Evolutionary conservation across 2,113 vertebrate species (phyloP).

Genomic region (Tonatia bakeri): DNA sequence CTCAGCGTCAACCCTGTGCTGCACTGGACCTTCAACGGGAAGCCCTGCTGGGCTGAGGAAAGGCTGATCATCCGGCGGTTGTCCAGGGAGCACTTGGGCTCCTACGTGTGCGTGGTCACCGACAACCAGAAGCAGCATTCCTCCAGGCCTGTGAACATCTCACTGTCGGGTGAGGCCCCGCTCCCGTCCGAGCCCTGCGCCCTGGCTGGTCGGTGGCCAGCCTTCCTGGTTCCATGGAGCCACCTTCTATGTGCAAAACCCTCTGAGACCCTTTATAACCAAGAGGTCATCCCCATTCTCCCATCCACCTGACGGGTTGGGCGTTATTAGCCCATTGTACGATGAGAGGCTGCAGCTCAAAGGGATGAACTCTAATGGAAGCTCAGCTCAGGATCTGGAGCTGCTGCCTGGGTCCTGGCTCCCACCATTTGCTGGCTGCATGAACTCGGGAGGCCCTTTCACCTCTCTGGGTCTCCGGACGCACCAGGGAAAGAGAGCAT

Average conservation of each 20-base stretch:
- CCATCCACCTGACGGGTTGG: neutral
- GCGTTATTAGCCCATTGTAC: neutral
- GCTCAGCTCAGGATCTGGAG: neutral
- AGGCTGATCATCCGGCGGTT: neutral
- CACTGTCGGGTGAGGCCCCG: neutral
- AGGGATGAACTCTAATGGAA: neutral
- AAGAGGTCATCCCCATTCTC: neutral
- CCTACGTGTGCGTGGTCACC: neutral
- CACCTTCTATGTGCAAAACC: no score
- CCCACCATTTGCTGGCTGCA: neutral
- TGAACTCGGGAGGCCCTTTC: neutral
- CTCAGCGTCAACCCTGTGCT: neutral
- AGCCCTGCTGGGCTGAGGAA: fast-evolving
- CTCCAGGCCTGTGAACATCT: neutral
- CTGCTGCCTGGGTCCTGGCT: neutral
- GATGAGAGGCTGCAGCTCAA: neutral
- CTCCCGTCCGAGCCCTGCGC: neutral
- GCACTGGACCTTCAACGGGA: neutral
- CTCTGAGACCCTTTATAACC: neutral
- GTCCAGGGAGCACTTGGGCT: neutral
- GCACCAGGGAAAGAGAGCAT: neutral
- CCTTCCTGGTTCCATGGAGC: neutral
- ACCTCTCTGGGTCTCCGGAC: neutral
- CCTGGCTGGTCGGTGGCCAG: neutral
- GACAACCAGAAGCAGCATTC: neutral